Conservation (phyloP, 2,113 vertebrate genomes). For the Castor canadensis region DNA sequence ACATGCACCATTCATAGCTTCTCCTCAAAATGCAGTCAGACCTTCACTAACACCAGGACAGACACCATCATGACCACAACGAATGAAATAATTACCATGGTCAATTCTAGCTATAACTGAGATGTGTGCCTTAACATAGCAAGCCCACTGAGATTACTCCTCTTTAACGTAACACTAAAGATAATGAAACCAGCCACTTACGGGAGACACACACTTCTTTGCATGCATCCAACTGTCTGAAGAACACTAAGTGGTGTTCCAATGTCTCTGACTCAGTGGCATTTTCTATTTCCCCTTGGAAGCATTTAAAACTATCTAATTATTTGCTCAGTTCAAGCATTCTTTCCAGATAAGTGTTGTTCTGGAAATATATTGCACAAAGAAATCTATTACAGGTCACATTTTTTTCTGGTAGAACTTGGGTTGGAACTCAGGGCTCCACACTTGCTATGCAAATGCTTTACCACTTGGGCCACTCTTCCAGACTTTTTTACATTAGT, state of each 20-base stretch:
- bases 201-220: background rate
- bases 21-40: background rate
- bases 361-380: background rate
- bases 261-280: background rate
- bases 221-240: background rate
- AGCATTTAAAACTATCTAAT: background rate
- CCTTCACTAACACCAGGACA: background rate
- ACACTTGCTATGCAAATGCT: no score
- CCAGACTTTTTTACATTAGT: no score
- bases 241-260: no score
- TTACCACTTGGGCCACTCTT: no score
- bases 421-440: no score
- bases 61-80: background rate
- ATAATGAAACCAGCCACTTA: background rate
- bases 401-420: no score
- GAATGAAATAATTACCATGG: background rate
- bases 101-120: background rate
- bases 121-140: background rate
- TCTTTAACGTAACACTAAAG: background rate
- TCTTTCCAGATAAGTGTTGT: background rate
- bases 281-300: background rate
- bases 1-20: no score
- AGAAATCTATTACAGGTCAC: no score
- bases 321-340: background rate
- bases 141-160: background rate